Percentiles rank a stretch among this genome's conserved stretches.
Evolutionary conservation across 2,113 vertebrate species (phyloP).

Genomic region (Saccopteryx leptura): DNA sequence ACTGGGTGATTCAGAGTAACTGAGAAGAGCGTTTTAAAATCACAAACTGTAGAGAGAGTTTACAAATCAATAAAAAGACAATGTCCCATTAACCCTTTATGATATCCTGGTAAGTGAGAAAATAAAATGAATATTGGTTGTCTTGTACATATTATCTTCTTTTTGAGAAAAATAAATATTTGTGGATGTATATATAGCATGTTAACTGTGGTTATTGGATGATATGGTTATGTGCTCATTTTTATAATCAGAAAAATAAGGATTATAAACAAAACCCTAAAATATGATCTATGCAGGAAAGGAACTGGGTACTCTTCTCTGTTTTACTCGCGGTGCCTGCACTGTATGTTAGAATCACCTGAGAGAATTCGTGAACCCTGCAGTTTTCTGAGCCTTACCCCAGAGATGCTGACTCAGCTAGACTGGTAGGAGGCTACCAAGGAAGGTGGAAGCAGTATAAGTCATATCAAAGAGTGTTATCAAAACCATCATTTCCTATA

Average conservation of each 20-base stretch:
- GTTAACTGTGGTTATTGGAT: neutral
- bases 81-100: neutral
- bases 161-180: slow-evolving; percentile 26
- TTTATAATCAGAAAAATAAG: slow-evolving; percentile 34
- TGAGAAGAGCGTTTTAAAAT: slow-evolving; percentile 9
- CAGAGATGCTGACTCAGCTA: neutral
- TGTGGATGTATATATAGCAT: neutral
- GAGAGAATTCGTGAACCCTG: neutral
- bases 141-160: neutral
- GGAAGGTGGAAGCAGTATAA: neutral
- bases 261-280: neutral
- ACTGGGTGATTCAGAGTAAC: neutral
- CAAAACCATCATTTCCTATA: neutral
- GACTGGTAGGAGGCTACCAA: neutral
- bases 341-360: neutral
- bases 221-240: neutral
- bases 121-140: neutral
- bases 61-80: neutral
- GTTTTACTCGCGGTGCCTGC: neutral
- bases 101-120: neutral
- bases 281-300: neutral
- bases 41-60: neutral
- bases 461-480: neutral
- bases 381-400: neutral
- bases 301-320: neutral